Conservation (phyloP, 2,888 invertebrate genomes). For the Dilophus febrilis region DNA sequence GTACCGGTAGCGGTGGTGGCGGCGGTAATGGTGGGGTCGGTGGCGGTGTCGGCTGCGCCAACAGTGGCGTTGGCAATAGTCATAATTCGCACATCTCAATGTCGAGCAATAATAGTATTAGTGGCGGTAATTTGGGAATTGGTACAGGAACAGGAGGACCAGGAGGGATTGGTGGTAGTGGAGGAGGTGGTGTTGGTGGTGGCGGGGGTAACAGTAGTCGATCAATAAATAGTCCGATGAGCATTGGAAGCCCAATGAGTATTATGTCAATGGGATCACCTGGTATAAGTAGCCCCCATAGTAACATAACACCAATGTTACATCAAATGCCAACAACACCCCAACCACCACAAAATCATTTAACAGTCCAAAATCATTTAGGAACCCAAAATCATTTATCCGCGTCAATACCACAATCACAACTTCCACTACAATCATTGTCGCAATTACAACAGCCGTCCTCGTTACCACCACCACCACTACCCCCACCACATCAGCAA, state of each 20-base stretch:
- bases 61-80: not conserved
- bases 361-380: too few species aligned
- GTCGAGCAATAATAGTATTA: not conserved
- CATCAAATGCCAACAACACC: conserved; percentile 16
- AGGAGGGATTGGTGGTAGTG: conserved; percentile 15
- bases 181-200: conserved; percentile 24
- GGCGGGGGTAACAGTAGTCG: conserved; percentile 22
- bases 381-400: too few species aligned
- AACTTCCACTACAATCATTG: too few species aligned
- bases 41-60: conserved; percentile 12
- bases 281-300: conserved; percentile 54
- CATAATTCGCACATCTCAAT: conserved; percentile 3
- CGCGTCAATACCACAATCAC: too few species aligned
- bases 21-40: too few species aligned
- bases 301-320: conserved; percentile 38
- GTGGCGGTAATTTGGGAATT: not conserved
- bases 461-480: too few species aligned
- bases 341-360: conserved; percentile 1
- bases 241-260: conserved; percentile 46
- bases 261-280: conserved; percentile 53
- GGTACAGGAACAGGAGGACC: conserved; percentile 14
- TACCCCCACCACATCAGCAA: not conserved
- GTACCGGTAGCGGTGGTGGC: conserved; percentile 30
- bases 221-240: conserved; percentile 55
- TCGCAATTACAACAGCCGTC: too few species aligned